Conservation (phyloP, 2,113 vertebrate species). For the human (Homo sapiens) region DNA sequence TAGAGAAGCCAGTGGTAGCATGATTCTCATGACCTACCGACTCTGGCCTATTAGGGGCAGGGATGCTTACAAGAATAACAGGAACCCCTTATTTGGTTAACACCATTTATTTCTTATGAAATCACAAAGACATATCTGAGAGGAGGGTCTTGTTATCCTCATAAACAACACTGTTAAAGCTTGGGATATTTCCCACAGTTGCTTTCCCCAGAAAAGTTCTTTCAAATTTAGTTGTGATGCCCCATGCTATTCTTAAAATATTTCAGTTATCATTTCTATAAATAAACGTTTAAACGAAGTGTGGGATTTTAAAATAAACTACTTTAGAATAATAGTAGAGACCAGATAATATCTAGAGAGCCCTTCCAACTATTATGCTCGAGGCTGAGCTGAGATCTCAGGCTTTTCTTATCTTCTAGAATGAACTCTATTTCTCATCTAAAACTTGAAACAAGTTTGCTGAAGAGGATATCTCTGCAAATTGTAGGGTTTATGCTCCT, state of each 20-base stretch:
- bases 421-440: not conserved
- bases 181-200: not conserved
- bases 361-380: not conserved
- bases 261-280: not conserved
- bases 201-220: not conserved
- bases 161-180: not conserved
- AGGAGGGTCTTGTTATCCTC: not conserved
- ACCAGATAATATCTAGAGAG: not conserved
- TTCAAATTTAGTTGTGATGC: not conserved
- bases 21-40: not conserved
- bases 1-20: not conserved
- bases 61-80: not conserved
- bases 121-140: not conserved
- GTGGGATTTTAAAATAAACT: not conserved
- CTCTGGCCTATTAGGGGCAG: not conserved
- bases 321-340: not conserved
- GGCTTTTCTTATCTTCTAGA: not conserved
- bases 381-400: not conserved
- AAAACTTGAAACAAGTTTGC: not conserved
- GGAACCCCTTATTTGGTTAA: not conserved
- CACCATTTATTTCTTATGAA: not conserved
- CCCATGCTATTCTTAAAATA: not conserved
- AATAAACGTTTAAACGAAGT: not conserved
- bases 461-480: not conserved
- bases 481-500: not conserved